Percentiles rank a stretch among this genome's conserved stretches.
Conservation (phyloP, 2,113 vertebrate species). For the Bos indicus region DNA sequence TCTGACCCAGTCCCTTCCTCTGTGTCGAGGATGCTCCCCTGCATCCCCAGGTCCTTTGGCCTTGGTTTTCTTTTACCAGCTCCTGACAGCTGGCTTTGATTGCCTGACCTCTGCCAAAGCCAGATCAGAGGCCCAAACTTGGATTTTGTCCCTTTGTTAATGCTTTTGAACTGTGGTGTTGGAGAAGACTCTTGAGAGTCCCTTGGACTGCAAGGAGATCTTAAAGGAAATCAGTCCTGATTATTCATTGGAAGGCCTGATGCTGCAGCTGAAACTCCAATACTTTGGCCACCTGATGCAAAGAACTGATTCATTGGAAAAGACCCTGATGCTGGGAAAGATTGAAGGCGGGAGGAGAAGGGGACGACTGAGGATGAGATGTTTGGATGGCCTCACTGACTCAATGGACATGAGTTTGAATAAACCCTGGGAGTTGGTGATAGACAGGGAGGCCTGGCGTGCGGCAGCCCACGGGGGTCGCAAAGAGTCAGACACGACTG, state of each 20-base stretch:
- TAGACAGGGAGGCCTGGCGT: not conserved
- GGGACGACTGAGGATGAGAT: not conserved
- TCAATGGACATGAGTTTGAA: not conserved
- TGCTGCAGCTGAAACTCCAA: not conserved
- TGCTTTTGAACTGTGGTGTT: not conserved
- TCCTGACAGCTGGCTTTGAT: not conserved
- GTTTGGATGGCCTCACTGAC: not conserved
- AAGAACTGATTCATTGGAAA: not conserved
- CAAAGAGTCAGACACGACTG: not conserved
- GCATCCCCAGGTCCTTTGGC: not conserved
- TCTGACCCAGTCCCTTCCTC: not conserved
- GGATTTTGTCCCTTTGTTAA: not conserved
- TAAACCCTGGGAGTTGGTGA: not conserved
- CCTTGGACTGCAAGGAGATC: not conserved
- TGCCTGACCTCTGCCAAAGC: not conserved
- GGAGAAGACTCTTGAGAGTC: not conserved
- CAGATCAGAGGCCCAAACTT: not conserved
- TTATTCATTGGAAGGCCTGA: not conserved
- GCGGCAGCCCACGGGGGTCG: accelerated
- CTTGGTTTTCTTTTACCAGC: not conserved
- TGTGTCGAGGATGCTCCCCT: not conserved
- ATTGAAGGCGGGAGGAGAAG: not conserved
- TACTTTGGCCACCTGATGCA: not conserved
- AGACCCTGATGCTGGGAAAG: not conserved
- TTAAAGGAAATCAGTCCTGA: not conserved